phyloP scores from a whole-genome alignment of 2,113 vertebrate genomes.

The Pionites leucogaster region DNA sequence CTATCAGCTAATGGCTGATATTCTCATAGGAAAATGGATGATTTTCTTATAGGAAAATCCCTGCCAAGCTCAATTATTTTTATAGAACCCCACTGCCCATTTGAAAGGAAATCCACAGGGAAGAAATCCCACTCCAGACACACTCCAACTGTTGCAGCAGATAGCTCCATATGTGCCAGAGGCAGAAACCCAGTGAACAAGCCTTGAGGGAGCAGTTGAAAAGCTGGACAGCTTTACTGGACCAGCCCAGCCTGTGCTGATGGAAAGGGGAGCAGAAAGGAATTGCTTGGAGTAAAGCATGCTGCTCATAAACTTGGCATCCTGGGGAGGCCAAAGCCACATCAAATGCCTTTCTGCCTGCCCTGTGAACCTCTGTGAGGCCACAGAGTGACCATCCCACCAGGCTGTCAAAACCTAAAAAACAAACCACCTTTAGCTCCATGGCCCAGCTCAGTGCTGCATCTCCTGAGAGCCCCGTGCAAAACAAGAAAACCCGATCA shows the following conservation, averaged over 20 bases:
- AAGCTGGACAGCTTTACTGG: neutral
- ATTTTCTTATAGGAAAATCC: neutral
- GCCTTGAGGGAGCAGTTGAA: neutral
- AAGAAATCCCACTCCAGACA: neutral
- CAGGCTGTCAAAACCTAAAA: neutral
- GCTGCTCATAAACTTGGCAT: neutral
- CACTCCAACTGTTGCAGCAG: fast-evolving
- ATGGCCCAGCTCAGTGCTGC: fast-evolving
- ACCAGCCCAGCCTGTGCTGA: neutral
- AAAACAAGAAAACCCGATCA: neutral
- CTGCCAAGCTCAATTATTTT: neutral
- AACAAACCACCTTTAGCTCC: neutral
- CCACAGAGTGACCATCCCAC: neutral
- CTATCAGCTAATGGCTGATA: neutral
- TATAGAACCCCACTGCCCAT: neutral
- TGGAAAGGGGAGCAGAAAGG: neutral
- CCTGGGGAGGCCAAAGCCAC: neutral
- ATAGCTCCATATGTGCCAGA: neutral
- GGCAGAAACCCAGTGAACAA: neutral
- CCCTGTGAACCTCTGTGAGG: fast-evolving
- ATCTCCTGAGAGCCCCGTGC: neutral
- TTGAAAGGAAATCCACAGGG: neutral
- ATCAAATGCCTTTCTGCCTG: neutral
- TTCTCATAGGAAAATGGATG: neutral
- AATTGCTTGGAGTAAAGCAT: neutral